Percentiles rank a stretch among this genome's conserved stretches.
Evolutionary conservation across 1,140 invertebrate genomes (phyloP).

Genomic region (Yoshiicerus persimilis): DNA sequence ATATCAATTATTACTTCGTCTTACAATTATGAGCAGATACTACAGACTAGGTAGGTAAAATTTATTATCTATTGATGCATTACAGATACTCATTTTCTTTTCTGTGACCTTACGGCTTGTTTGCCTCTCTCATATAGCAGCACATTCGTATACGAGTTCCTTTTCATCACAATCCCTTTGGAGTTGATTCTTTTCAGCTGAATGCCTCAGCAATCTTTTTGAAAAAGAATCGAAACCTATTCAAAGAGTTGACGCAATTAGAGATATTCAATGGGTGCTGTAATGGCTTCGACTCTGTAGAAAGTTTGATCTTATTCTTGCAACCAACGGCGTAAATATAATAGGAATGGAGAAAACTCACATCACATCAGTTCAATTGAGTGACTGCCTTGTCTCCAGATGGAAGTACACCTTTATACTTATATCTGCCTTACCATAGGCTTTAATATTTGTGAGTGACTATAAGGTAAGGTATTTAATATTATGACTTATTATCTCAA

Average conservation of each 20-base stretch:
- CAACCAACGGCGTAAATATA: slow-evolving; percentile 7
- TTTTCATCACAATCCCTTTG: not conserved
- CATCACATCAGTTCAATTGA: not conserved
- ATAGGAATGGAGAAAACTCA: not conserved
- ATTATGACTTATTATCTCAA: no score
- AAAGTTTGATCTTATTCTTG: slow-evolving; percentile 28
- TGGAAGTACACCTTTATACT: no score
- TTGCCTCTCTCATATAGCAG: no score
- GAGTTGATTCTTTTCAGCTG: not conserved
- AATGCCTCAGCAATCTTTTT: slow-evolving; percentile 6
- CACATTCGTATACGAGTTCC: not conserved
- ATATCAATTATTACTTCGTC: not conserved
- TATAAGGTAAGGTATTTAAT: no score
- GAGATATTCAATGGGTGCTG: slow-evolving; percentile 37
- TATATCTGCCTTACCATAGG: not conserved
- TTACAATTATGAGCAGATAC: not conserved
- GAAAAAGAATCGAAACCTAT: slow-evolving; percentile 36
- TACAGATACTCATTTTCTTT: not conserved
- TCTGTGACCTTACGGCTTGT: not conserved
- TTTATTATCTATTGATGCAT: not conserved
- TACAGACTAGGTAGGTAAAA: no score
- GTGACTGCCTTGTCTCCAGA: not conserved
- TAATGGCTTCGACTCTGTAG: slow-evolving; percentile 9
- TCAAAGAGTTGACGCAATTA: slow-evolving; percentile 40
- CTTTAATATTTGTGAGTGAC: no score